A percentile compares a stretch with the other conserved stretches of the same genome.
phyloP scores from a whole-genome alignment of 2,113 vertebrate genomes.

The human region DNA sequence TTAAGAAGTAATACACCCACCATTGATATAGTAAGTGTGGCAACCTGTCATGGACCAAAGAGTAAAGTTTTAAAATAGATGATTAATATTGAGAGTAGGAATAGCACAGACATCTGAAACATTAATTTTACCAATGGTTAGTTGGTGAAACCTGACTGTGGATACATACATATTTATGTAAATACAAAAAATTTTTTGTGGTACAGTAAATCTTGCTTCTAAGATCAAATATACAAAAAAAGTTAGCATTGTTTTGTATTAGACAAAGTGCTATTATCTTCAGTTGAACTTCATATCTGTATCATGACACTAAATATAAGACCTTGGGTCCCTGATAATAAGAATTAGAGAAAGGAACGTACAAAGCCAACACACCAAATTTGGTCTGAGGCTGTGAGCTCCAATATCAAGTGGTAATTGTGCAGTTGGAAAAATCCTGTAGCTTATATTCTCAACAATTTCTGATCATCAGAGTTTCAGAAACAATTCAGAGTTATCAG shows the following conservation, averaged over 20 bases:
- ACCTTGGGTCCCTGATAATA: not conserved
- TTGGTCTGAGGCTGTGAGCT: not conserved
- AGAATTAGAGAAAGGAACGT: conserved; percentile 2
- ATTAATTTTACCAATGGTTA: not conserved
- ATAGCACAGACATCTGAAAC: not conserved
- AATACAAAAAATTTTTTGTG: not conserved
- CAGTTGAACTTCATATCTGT: not conserved
- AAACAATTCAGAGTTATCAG: not conserved
- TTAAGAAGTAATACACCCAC: not conserved
- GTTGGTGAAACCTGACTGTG: not conserved
- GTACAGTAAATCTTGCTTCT: not conserved
- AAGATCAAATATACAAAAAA: not conserved
- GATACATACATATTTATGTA: not conserved
- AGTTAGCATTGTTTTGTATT: not conserved
- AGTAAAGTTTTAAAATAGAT: not conserved
- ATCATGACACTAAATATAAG: not conserved
- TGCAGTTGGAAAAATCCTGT: not conserved
- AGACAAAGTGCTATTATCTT: not conserved
- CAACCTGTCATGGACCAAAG: not conserved
- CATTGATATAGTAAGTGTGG: not conserved
- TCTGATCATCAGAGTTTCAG: not conserved
- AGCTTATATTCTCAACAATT: conserved; percentile 2
- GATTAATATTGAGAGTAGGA: not conserved
- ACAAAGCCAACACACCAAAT: not conserved
- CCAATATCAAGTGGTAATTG: not conserved